Percentiles rank a stretch among this genome's conserved stretches.
phyloP scores from a whole-genome alignment of 2,888 invertebrate species.

The Drosophila sordidula region DNA sequence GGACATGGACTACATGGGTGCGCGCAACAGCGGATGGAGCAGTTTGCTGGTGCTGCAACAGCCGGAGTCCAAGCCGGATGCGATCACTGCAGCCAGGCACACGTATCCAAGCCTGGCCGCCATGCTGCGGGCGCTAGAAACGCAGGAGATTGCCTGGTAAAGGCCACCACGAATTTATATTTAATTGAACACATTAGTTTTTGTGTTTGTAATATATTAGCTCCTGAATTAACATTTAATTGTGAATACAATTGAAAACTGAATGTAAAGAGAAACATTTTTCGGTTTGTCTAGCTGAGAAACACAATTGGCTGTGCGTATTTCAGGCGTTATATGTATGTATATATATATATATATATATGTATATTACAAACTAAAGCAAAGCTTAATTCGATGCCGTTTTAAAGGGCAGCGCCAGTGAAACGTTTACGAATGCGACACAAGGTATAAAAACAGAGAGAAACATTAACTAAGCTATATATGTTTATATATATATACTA shows the following conservation, averaged over 20 bases:
- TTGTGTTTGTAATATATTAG: slow-evolving; percentile 4
- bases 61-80: background rate
- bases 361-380: slow-evolving; percentile 4
- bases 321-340: background rate
- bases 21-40: slow-evolving; percentile 87
- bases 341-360: background rate
- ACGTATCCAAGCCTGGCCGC: slow-evolving; percentile 66
- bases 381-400: background rate
- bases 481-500: background rate
- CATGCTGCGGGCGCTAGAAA: slow-evolving; percentile 71
- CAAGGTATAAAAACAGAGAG: background rate
- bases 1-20: slow-evolving; percentile 91
- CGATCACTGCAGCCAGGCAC: slow-evolving; percentile 52
- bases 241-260: background rate
- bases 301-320: no score
- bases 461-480: no score
- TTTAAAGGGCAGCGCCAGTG: background rate
- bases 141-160: slow-evolving; percentile 76
- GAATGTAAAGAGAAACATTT: no score
- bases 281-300: no score
- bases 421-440: slow-evolving; percentile 6
- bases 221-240: background rate
- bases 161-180: background rate
- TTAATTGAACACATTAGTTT: background rate
- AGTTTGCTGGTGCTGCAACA: slow-evolving; percentile 68